phyloP scores from a whole-genome alignment of 2,888 invertebrate species.

The Notodonta ziczac region DNA sequence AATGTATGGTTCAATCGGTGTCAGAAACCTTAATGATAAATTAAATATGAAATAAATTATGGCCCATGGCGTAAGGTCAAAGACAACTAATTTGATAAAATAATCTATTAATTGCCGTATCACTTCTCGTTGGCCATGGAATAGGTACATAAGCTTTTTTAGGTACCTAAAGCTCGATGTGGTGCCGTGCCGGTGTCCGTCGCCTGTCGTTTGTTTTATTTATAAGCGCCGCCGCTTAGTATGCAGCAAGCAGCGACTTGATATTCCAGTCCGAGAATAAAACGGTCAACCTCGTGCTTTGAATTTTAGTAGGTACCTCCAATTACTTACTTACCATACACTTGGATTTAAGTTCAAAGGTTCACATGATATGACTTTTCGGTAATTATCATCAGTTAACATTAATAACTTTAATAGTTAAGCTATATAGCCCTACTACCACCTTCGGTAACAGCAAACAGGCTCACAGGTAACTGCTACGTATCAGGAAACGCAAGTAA shows the following conservation, averaged over 20 bases:
- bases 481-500: slow-evolving; percentile 1
- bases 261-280: slow-evolving; percentile 69
- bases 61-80: too few relatives aligned
- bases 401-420: background rate
- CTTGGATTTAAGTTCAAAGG: slow-evolving; percentile 23
- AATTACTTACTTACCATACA: slow-evolving; percentile 9
- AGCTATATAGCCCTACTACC: background rate
- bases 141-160: too few relatives aligned
- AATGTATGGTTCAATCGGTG: too few relatives aligned
- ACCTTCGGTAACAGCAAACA: background rate
- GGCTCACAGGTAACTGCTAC: background rate
- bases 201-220: slow-evolving; percentile 24
- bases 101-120: too few relatives aligned
- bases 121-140: too few relatives aligned
- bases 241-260: slow-evolving; percentile 60
- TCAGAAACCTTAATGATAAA: too few relatives aligned
- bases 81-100: too few relatives aligned
- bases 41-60: too few relatives aligned
- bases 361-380: background rate
- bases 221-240: slow-evolving; percentile 51
- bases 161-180: background rate
- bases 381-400: background rate
- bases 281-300: slow-evolving; percentile 65
- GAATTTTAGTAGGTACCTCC: slow-evolving; percentile 50
- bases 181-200: background rate